These are phyloP conservation scores for Puma concolor DNA, from an alignment of 2,113 vertebrate genomes.

Conservation along the genomic window DNA sequence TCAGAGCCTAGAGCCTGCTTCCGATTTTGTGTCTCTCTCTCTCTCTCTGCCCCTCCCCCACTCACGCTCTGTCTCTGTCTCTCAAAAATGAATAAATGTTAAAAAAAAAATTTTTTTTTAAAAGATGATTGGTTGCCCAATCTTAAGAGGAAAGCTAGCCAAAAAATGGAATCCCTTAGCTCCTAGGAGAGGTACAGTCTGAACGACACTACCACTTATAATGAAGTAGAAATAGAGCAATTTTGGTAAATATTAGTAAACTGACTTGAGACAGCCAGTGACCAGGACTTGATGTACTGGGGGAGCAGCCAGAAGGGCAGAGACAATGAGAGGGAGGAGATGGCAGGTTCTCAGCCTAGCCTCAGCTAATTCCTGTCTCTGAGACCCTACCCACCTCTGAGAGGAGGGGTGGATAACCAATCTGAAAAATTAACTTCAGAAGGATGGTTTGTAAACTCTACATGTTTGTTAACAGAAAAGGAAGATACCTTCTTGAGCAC, in stretches of 20 bases:
- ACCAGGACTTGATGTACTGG: neutral
- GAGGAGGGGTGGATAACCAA: neutral
- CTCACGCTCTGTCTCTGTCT: too few species aligned
- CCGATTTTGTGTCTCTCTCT: too few species aligned
- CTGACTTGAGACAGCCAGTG: neutral
- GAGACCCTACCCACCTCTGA: neutral
- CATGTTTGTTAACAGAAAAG: neutral
- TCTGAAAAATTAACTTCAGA: neutral
- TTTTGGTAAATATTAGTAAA: neutral
- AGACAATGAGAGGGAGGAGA: neutral
- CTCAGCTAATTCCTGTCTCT: neutral
- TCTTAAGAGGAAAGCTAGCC: neutral
- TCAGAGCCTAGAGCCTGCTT: too few species aligned
- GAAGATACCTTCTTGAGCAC: neutral
- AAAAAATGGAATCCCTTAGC: neutral
- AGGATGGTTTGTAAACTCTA: neutral
- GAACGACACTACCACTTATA: neutral
- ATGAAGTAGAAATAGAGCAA: neutral
- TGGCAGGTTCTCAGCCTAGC: neutral
- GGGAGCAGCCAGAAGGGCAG: neutral
- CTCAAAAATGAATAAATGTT: too few species aligned
- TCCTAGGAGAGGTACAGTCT: neutral
- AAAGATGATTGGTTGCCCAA: neutral
- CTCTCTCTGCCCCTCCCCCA: too few species aligned
- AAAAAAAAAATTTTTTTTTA: neutral